Base-by-base conservation (phyloP, 2,113 vertebrate genomes). In the Rattus rattus region DNA sequence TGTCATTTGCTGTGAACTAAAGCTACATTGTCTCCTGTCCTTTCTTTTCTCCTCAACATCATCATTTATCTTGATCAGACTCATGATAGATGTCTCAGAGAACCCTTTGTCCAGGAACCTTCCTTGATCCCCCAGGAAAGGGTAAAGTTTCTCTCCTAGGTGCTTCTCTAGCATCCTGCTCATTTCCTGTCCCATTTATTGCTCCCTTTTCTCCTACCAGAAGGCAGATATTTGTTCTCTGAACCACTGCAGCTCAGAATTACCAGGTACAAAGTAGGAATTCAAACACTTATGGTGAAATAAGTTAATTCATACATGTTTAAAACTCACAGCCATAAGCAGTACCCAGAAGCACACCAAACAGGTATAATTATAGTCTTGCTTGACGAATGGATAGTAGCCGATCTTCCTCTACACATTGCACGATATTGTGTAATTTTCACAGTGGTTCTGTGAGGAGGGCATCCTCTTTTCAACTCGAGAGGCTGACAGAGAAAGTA, bases 311-410 rank as follows among this genome's bases (percentile, higher is more conserved):
- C 52, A 88, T 88, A 49, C 11, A n/a, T 54, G 30, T 54, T 20
- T 47, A 39, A 84, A 89, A 1, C 6, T 2, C 13, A 19, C 33
- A 76, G 22, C 20, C 33, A 20, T 8, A 86, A 76, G 72, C 4
- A 39, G 22, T 12, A 88, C n/a, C 77, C 28, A 80, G 92, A 59
- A 96, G 39, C 24, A 61, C 39, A 73, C 0, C 24, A 85, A 77
- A 54, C 0, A 47, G 7, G 5, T 33, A 43, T 6, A 43, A n/a
- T 36, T 11, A 9, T 0, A 7, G 4, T 5, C 4, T 19, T 43
- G 0, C 39, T 88, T 30, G 61, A 1, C 9, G 26, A 56, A 61
- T 3, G 79, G 5, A 63, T 47, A n/a, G 8, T 33, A 22, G 30
- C 14, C 59, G 39, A 4, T 39, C 26, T 88, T 65, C 43, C 52